Evolutionary conservation across 2,888 invertebrate species (phyloP).

Genomic region (Drosophila kambysellisi): DNA sequence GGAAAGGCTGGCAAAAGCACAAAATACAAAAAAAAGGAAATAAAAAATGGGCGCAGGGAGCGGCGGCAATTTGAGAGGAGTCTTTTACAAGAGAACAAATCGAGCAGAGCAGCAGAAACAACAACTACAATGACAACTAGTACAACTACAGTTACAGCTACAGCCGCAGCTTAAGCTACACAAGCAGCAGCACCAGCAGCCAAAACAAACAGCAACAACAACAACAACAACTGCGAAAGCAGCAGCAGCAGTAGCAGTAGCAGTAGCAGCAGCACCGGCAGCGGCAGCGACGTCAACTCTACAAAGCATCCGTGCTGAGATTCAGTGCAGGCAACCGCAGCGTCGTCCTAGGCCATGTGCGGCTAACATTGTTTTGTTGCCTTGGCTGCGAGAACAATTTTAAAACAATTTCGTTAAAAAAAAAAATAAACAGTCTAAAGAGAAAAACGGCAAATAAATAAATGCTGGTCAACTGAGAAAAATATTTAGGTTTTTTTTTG

Average conservation of each 20-base stretch:
- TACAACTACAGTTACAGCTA: constrained; percentile 33
- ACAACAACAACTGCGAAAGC: constrained; percentile 4
- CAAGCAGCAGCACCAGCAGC: constrained; percentile 14
- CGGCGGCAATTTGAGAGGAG: constrained; percentile 3
- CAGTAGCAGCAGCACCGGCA: constrained; percentile 17
- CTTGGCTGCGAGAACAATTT: constrained; percentile 31
- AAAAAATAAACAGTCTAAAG: constrained; percentile 6
- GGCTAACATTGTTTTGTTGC: constrained; percentile 55
- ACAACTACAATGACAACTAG: constrained; percentile 34
- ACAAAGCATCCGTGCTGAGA: constrained; percentile 55
- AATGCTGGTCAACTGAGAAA: constrained; percentile 15
- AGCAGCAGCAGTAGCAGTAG: not conserved
- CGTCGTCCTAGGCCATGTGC: constrained; percentile 66
- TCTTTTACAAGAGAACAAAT: constrained; percentile 45
- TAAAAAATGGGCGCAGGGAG: constrained; percentile 9
- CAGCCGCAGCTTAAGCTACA: constrained; percentile 25
- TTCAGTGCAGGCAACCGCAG: constrained; percentile 66
- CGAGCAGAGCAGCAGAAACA: constrained; percentile 29
- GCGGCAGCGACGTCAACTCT: constrained; percentile 35
- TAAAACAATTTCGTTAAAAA: constrained; percentile 19
- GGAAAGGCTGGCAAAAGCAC: constrained; percentile 62
- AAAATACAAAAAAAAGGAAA: constrained; percentile 30
- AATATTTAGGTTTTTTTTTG: constrained; percentile 14
- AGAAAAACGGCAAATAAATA: constrained; percentile 5
- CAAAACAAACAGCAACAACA: constrained; percentile 37